Evolutionary conservation across 2,797 vertebrate species (phyloP).

Genomic region (Premnoplex brunnescens): DNA sequence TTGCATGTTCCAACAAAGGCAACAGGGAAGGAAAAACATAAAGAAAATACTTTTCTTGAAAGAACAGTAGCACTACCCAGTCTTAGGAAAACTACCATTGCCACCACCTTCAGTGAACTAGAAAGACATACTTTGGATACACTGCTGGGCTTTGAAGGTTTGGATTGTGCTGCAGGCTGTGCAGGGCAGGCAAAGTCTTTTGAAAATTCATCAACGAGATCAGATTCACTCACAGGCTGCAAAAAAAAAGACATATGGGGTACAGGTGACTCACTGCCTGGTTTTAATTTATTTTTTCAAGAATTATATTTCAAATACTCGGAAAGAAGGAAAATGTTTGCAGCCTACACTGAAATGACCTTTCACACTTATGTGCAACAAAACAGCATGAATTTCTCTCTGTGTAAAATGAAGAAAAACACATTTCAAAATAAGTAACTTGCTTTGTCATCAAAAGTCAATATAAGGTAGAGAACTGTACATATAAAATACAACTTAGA

Average conservation of each 20-base stretch:
- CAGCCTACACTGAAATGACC: background rate
- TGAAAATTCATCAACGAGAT: slow-evolving; percentile 74
- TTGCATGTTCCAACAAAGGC: background rate
- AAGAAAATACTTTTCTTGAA: background rate
- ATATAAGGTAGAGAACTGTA: background rate
- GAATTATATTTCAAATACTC: background rate
- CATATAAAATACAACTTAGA: background rate
- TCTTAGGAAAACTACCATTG: background rate
- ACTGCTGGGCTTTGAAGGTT: slow-evolving; percentile 34
- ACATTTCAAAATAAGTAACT: background rate
- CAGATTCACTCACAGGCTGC: slow-evolving; percentile 72
- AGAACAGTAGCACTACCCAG: background rate
- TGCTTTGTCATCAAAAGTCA: background rate
- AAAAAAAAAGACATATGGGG: background rate
- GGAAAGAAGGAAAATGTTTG: background rate
- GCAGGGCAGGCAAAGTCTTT: slow-evolving; percentile 63
- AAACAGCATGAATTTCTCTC: background rate
- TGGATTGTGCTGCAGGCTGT: slow-evolving; percentile 30
- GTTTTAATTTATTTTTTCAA: background rate
- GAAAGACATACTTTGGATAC: slow-evolving; percentile 56
- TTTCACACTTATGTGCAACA: background rate
- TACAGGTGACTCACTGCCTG: background rate
- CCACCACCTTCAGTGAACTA: background rate
- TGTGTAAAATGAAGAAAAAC: background rate
- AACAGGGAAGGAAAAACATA: fast-evolving